Evolutionary conservation across 2,113 vertebrate species (phyloP), one percentile per base, ranked within the genome.

Genomic region (Oplegnathus fasciatus): DNA sequence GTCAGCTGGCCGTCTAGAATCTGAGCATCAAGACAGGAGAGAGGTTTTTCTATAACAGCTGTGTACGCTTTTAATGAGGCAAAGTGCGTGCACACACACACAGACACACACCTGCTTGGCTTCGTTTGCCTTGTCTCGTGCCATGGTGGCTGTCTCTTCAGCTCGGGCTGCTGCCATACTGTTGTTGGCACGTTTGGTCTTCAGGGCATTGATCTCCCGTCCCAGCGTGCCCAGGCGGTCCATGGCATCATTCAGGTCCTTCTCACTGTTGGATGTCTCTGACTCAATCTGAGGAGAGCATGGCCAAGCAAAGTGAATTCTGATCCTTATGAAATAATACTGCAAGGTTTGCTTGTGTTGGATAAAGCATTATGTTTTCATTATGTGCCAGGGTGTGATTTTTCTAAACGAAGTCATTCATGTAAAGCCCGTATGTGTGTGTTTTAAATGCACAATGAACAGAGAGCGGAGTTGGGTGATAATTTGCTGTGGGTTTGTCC

Each of bases 141-240:
- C 98, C n/a, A 86, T 94, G 24, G 92, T 94, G 18, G 98, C 98
- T 0, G 96, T 97, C 70, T 99, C 97, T 62, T 97, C 97, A 1
- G 98, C 98, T 0, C 96, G 96, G 0, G 97, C 96, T 0, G 97
- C 97, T 2, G 96, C 97, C 94, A 99, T 93, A 92, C 96, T 98
- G 91, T 98, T 99, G 86, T 95, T 97, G 72, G 97, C 98, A 1
- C 97, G 93, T 88, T 98, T 98, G 89, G 97, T 94, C 89, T 99
- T 99, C 81, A 99, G 94, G 20, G 89, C 90, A 0, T 95, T 97
- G 0, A 97, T 95, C 75, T 98, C 96, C 57, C 81, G 87, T 7
- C 97, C 95, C 76, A 99, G 91, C 8, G 91, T 89, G 32, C 85
- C 94, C 17, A 97, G 91, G 22, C 94, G 95, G 44, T 93, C 92